Conservation (phyloP, 2,113 vertebrate genomes). For the Cebidichthys violaceus region DNA sequence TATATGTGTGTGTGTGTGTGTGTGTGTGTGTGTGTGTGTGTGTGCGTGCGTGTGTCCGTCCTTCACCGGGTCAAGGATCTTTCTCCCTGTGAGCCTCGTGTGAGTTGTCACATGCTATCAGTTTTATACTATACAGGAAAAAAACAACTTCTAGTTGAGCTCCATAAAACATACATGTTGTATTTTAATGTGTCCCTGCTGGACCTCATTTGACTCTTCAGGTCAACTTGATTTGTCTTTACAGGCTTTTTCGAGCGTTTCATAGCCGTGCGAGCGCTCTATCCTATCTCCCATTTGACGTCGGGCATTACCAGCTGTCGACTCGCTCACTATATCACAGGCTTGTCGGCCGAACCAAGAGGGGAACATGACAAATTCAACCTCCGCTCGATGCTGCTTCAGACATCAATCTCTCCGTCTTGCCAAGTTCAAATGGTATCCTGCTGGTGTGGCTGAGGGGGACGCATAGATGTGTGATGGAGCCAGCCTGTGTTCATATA, state of each 20-base stretch:
- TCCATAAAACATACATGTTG: neutral
- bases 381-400: neutral
- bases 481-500: neutral
- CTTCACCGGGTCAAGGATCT: conserved; percentile 34
- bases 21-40: neutral
- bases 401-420: conserved; percentile 37
- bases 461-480: neutral
- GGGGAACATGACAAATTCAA: conserved; percentile 33
- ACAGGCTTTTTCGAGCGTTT: conserved; percentile 15
- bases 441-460: conserved; percentile 6
- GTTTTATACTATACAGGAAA: conserved; percentile 6
- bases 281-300: conserved; percentile 39
- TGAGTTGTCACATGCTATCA: conserved; percentile 34
- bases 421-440: conserved; percentile 31
- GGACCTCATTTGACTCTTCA: conserved; percentile 10
- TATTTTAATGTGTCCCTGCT: neutral
- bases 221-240: conserved; percentile 41
- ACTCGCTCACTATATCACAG: conserved; percentile 42
- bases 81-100: conserved; percentile 17
- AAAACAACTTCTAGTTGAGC: neutral
- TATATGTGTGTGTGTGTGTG: too few relatives aligned
- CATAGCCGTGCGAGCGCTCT: conserved; percentile 1
- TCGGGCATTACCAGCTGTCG: conserved; percentile 55
- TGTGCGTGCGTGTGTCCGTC: conserved; percentile 3
- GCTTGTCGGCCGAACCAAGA: conserved; percentile 45